phyloP scores from a whole-genome alignment of 2,888 invertebrate species.

The Sinelater perroti region DNA sequence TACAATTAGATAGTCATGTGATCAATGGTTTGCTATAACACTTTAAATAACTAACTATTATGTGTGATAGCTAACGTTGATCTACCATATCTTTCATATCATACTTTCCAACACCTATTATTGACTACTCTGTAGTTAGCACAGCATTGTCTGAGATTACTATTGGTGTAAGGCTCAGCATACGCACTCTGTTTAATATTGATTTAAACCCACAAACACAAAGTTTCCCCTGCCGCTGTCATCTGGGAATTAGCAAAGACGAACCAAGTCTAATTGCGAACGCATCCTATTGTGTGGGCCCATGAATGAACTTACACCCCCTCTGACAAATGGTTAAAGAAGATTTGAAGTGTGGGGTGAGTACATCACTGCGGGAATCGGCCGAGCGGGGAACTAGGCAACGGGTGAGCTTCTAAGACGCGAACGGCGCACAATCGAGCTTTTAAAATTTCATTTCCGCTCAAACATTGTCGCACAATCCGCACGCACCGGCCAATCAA shows the following conservation, averaged over 20 bases:
- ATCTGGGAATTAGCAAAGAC: conserved; percentile 19
- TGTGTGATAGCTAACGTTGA: too few species aligned
- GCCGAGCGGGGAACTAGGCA: not conserved
- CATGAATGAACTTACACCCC: conserved; percentile 22
- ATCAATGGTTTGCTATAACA: too few species aligned
- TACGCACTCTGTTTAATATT: conserved; percentile 18
- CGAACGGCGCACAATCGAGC: too few species aligned
- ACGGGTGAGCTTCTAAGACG: not conserved
- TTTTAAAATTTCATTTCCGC: not conserved
- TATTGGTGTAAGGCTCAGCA: conserved; percentile 4
- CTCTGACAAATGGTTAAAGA: conserved; percentile 14
- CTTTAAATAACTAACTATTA: too few species aligned
- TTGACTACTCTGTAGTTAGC: too few species aligned
- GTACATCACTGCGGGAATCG: conserved; percentile 15
- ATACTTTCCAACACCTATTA: too few species aligned
- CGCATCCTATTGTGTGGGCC: conserved; percentile 28
- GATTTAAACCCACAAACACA: conserved; percentile 21
- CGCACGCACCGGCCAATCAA: not conserved
- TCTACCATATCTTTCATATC: too few species aligned
- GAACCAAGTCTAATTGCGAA: conserved; percentile 21
- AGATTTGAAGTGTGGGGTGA: conserved; percentile 19
- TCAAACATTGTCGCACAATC: not conserved
- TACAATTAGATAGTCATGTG: too few species aligned
- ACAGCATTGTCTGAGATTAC: conserved; percentile 9
- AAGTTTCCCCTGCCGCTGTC: conserved; percentile 16